phyloP scores from a whole-genome alignment of 2,888 invertebrate genomes.

The Melinopterus prodromus region DNA sequence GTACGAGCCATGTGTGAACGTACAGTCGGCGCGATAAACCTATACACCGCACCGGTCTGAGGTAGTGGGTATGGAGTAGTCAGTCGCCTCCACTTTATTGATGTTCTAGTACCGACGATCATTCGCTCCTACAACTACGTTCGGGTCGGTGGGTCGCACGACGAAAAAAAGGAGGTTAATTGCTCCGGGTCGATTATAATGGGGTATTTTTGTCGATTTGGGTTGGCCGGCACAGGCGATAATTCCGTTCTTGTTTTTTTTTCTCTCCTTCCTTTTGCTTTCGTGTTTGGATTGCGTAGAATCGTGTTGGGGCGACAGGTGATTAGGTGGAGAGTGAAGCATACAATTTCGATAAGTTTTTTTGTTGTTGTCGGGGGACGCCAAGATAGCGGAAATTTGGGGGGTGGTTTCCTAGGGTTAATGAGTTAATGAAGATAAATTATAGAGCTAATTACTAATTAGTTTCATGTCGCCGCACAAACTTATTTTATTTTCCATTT shows the following conservation, averaged over 20 bases:
- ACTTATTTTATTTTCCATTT: not conserved
- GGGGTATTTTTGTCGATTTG: constrained; percentile 11
- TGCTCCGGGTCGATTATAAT: constrained; percentile 24
- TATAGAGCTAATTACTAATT: not conserved
- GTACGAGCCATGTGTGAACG: constrained; percentile 56
- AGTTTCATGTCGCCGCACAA: not conserved
- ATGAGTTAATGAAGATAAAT: not conserved
- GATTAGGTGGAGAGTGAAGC: not conserved
- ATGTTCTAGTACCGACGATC: constrained; percentile 8
- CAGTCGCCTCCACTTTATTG: constrained; percentile 13
- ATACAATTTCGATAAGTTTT: not conserved
- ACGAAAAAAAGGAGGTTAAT: constrained; percentile 19
- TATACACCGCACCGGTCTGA: not conserved
- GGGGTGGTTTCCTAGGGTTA: not conserved
- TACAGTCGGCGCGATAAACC: constrained; percentile 5
- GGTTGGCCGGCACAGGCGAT: constrained; percentile 6
- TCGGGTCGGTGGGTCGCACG: not conserved
- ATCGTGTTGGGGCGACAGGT: not conserved
- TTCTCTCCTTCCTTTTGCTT: not conserved
- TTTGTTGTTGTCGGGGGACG: not conserved
- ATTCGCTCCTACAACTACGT: not conserved
- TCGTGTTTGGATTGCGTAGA: not conserved
- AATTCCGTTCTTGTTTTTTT: constrained; percentile 13
- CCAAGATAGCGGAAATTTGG: not conserved
- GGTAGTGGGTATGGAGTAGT: not conserved